A percentile compares a stretch with the other conserved stretches of the same genome.
Conservation (phyloP, 1,140 invertebrate genomes). For the Lerema accius region DNA sequence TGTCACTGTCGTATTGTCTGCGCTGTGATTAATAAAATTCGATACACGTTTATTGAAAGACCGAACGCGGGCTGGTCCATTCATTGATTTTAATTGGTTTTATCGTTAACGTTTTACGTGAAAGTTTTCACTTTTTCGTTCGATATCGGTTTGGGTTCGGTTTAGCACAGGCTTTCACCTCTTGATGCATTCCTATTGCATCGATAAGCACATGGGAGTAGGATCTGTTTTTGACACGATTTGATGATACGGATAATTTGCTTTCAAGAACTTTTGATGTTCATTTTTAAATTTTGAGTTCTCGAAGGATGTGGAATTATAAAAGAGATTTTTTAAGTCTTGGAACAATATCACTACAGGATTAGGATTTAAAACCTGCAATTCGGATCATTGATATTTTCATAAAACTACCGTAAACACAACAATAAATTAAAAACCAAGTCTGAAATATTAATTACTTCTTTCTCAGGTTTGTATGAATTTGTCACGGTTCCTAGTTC, state of each 20-base stretch:
- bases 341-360: no score
- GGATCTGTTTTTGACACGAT: constrained; percentile 15
- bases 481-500: constrained; percentile 21
- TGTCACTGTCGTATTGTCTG: constrained; percentile 50
- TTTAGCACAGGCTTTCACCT: constrained; percentile 44
- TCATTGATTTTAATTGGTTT: constrained; percentile 54
- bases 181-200: constrained; percentile 8
- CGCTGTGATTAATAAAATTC: constrained; percentile 62
- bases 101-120: constrained; percentile 51
- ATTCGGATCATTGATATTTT: no score
- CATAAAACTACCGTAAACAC: no score
- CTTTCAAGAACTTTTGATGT: no score
- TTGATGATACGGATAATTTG: not conserved
- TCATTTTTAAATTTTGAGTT: no score
- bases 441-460: no score
- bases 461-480: no score
- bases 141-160: constrained; percentile 37
- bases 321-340: no score
- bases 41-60: constrained; percentile 49
- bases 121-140: constrained; percentile 55
- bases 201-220: not conserved
- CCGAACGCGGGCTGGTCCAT: constrained; percentile 38
- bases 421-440: no score
- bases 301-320: no score
- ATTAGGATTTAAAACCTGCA: no score